Base-by-base conservation (phyloP, 64 coral and sea anemone species). In the Astreopora myriophthalma region DNA sequence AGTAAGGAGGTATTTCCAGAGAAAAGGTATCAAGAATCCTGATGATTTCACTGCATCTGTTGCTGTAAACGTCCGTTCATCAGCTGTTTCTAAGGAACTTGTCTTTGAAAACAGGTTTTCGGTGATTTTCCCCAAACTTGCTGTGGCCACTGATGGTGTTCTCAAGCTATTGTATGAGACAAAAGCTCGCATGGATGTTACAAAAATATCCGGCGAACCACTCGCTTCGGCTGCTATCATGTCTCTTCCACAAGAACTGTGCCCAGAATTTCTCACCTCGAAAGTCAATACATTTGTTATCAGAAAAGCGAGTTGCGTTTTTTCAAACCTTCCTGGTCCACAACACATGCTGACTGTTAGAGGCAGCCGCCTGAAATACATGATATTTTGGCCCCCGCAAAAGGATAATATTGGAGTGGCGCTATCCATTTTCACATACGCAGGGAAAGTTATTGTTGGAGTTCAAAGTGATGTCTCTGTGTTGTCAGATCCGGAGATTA, bases 281-380 rank as follows among this genome's bases (percentile, higher is more conserved):
- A 84, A 84, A 26, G 30, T 87, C 4, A 42, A 88, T 19, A 61
- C 69, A 0, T 80, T 87, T 29, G 68, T 96, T 22, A 27, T 76
- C 1, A 67, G 73, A 14, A 99, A 99, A 55, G 35, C 87, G 3
- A 96, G 70, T 14, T 91, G 94, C 87, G 91, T 99, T 19, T 31
- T 99, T 29, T 99, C 97, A 14, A 96, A 99, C 88, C 91, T 99
- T 1, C 97, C 97, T 3, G 97, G 97, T 62, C 94, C 97, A n/a
- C 82, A 71, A 20, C 4, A 69, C 12, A 79, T 49, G 0, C 88
- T 99, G 58, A 55, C 34, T 19, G 76, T 99, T 20, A 62, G n/a
- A 69, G 91, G 78, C 8, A 34, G 76, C 34, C 66, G 33, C 11
- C 40, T 99, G 8, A 93, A 83, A 12, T 65, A 75, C 48, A 71